phyloP scores from a whole-genome alignment of 2,113 vertebrate genomes.

The Tragelaphus strepsiceros region DNA sequence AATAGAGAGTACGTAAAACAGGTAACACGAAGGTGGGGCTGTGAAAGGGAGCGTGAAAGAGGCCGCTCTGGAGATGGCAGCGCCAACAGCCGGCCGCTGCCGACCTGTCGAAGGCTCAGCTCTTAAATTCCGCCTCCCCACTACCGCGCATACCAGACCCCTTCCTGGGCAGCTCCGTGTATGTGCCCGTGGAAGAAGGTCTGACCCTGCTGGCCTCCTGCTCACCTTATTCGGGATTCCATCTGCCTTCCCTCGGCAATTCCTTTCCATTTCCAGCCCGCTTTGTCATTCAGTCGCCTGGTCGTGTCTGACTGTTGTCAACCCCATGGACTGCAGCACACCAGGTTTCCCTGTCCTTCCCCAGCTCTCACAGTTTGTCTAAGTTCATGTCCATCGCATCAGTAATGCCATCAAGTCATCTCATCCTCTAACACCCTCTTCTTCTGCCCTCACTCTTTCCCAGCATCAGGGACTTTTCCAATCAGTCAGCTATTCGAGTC shows the following conservation, averaged over 20 bases:
- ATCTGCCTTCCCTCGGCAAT: background rate
- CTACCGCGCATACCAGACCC: background rate
- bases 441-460: background rate
- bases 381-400: background rate
- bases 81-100: too few relatives aligned
- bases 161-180: background rate
- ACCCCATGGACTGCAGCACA: background rate
- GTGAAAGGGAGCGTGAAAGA: background rate
- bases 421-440: background rate
- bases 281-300: background rate
- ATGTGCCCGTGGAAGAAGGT: background rate
- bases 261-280: background rate
- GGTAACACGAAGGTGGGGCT: background rate
- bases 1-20: rapidly evolving
- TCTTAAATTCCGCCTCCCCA: background rate
- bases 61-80: background rate
- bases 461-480: background rate
- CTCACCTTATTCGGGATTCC: background rate
- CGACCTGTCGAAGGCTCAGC: too few relatives aligned
- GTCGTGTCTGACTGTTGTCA: background rate
- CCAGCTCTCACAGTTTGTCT: background rate
- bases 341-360: background rate
- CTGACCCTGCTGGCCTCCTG: background rate
- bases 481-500: background rate
- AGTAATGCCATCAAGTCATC: background rate